These are phyloP conservation scores for Musca domestica DNA, from an alignment of 1,140 invertebrate species.

Conservation along the genomic window DNA sequence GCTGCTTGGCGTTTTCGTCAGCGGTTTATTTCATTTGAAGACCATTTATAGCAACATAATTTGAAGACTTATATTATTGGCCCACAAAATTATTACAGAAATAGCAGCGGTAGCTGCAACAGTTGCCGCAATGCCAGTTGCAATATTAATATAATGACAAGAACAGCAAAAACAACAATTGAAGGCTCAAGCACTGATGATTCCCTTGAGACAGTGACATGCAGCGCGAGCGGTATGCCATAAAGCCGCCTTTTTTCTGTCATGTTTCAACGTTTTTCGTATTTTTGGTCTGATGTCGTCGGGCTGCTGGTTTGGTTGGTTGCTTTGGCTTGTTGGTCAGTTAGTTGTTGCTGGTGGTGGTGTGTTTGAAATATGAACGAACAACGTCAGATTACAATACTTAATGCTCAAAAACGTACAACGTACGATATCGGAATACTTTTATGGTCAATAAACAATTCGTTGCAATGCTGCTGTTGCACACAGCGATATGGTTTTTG, in stretches of 20 bases:
- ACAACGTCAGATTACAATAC: too few species aligned
- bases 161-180: too few species aligned
- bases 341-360: too few species aligned
- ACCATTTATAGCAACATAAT: constrained; percentile 22
- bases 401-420: too few species aligned
- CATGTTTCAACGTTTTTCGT: too few species aligned
- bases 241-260: constrained; percentile 6
- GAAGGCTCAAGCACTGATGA: neutral
- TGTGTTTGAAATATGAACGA: constrained; percentile 16
- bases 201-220: constrained; percentile 16
- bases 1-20: neutral
- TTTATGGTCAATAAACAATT: constrained; percentile 16
- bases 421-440: constrained; percentile 1
- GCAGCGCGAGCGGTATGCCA: constrained; percentile 13
- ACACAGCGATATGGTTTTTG: neutral
- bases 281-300: too few species aligned
- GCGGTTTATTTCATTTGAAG: constrained; percentile 18
- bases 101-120: too few species aligned
- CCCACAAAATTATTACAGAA: constrained; percentile 15
- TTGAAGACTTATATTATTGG: constrained; percentile 21
- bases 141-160: too few species aligned
- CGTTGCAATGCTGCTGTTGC: neutral
- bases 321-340: too few species aligned
- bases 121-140: too few species aligned
- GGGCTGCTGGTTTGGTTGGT: too few species aligned